Base-by-base conservation (phyloP, 2,888 invertebrate species). In the Automeris io region DNA sequence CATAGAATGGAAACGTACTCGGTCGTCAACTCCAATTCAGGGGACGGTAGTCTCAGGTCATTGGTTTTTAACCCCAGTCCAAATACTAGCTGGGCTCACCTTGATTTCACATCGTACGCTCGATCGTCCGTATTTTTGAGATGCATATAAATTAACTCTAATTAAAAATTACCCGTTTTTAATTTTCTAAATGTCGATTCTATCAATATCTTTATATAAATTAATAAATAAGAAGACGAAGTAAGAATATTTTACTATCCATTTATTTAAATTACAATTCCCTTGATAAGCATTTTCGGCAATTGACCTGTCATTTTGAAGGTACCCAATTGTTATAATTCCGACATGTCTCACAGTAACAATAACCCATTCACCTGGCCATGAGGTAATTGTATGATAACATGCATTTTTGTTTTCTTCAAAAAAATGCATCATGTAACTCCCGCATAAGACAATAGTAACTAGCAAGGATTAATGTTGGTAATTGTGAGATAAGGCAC, bases 331-430 rank as follows among this genome's bases (percentile, higher is more conserved):
- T 45, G 41, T 41, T 40, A 47, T 19, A 34, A 34, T 39, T 39
- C 39, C 26, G 25, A 34, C 19, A 22, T 39, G 29, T 58, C 51
- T 37, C 51, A 57, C 57, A 48, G 39, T 50, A 49, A 55, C 48
- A 60, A 57, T 56, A 49, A 49, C 34, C 37, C 39, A 39, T 35
- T 47, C 41, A 42, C 16, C 13, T 29, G 29, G 42, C 49, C 51
- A 49, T 57, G 49, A 52, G 47, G 45, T 51, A 37, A 39, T 18
- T 9, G 7, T 29, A 34, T 12, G 39, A 39, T 34, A 39, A 39
- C 9, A 26, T 29, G 22, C 26, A 29, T 39, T 39, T 39, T 34
- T 34, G 25, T 22, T 25, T 39, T 37, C 12, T 29, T 25, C 8
- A 13, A 22, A 29, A 39, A 34, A 18, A 22, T 33, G 9, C 34